Evolutionary conservation across 2,113 vertebrate genomes (phyloP).

Genomic region (Nothoprocta pentlandii): DNA sequence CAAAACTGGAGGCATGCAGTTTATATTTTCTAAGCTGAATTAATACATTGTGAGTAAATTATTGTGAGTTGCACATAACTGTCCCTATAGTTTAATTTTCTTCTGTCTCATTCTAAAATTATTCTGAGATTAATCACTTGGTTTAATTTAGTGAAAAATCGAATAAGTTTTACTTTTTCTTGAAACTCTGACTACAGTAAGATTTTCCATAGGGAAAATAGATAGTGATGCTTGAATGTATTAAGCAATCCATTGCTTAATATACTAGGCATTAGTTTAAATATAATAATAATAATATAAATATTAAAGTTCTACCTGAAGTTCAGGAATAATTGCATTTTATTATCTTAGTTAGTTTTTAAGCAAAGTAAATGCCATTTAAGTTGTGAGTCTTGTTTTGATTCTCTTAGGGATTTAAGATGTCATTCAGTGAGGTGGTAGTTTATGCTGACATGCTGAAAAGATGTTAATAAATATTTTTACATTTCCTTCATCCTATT

Average conservation of each 20-base stretch:
- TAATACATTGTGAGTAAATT: not conserved
- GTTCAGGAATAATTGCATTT: constrained; percentile 3
- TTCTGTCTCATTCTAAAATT: not conserved
- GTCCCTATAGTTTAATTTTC: not conserved
- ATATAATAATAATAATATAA: too few relatives aligned
- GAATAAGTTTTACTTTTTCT: not conserved
- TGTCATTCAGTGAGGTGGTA: not conserved
- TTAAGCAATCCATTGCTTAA: not conserved
- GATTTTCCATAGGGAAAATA: not conserved
- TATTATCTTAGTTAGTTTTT: not conserved
- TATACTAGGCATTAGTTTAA: not conserved
- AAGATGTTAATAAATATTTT: not conserved
- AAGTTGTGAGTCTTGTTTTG: not conserved
- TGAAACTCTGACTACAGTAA: not conserved
- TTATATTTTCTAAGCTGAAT: not conserved
- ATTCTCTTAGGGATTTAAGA: not conserved
- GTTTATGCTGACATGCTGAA: not conserved
- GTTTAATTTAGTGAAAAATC: not conserved
- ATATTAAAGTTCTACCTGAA: not conserved
- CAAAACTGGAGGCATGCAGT: not conserved
- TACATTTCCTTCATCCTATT: not conserved
- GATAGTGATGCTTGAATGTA: not conserved
- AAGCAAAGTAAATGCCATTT: not conserved
- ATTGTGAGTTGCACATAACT: not conserved
- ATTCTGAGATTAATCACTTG: not conserved